Conservation (phyloP, 2,113 vertebrate genomes). For the Numida meleagris region DNA sequence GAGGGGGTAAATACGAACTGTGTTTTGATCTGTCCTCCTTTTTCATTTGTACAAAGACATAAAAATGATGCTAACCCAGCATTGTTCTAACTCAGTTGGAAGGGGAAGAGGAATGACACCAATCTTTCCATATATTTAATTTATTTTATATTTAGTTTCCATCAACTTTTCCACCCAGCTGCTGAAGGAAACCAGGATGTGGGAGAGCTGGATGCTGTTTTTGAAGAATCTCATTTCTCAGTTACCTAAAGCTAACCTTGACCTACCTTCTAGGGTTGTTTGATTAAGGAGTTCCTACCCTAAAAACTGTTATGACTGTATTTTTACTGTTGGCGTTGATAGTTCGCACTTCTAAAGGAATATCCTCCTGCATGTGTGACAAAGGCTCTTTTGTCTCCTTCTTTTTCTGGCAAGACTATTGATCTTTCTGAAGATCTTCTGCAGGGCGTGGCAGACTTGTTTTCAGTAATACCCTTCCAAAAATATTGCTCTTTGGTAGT, state of each 20-base stretch:
- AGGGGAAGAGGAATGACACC: slow-evolving; percentile 1
- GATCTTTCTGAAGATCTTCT: slow-evolving; percentile 35
- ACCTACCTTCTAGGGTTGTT: background rate
- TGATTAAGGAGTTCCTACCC: background rate
- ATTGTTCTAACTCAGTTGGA: slow-evolving; percentile 30
- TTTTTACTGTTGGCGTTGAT: slow-evolving; percentile 31
- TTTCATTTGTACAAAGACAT: background rate
- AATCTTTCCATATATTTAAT: background rate
- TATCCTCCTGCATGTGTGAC: slow-evolving; percentile 32
- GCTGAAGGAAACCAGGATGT: background rate
- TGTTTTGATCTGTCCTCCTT: background rate
- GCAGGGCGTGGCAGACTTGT: slow-evolving; percentile 64
- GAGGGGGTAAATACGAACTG: background rate
- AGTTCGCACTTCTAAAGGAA: slow-evolving; percentile 51
- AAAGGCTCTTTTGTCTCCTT: background rate
- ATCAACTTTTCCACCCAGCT: background rate
- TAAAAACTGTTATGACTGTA: slow-evolving; percentile 7
- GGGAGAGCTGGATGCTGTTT: background rate
- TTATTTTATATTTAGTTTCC: slow-evolving; percentile 12
- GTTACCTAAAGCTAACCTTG: slow-evolving; percentile 23
- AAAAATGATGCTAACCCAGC: background rate
- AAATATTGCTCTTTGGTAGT: slow-evolving; percentile 40
- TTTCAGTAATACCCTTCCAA: slow-evolving; percentile 70
- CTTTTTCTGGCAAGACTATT: slow-evolving; percentile 31
- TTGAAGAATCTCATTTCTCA: background rate